phyloP scores from a whole-genome alignment of 2,888 invertebrate species.

The Volucella zonaria region DNA sequence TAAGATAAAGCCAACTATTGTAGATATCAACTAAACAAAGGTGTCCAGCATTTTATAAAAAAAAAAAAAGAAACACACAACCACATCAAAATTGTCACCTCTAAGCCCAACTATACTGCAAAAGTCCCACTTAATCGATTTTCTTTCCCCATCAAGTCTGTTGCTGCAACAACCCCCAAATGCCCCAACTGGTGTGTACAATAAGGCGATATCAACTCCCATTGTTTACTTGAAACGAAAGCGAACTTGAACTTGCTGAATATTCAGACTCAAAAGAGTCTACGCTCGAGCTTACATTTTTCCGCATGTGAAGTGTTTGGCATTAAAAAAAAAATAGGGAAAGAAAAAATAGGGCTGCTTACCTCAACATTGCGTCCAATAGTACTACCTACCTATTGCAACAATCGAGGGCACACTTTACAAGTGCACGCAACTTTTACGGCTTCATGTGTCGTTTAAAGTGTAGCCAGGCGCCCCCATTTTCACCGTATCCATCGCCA shows the following conservation, averaged over 20 bases:
- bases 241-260: slow-evolving; percentile 68
- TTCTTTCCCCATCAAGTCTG: slow-evolving; percentile 29
- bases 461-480: slow-evolving; percentile 20
- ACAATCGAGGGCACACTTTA: slow-evolving; percentile 54
- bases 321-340: not conserved
- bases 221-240: slow-evolving; percentile 3
- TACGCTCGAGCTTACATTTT: slow-evolving; percentile 42
- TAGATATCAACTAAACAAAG: not conserved
- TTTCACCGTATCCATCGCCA: no score
- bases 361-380: not conserved
- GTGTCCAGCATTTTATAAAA: not conserved
- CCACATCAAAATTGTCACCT: not conserved
- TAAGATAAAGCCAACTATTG: no score
- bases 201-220: slow-evolving; percentile 39
- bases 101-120: not conserved
- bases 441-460: slow-evolving; percentile 66
- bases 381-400: not conserved
- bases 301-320: slow-evolving; percentile 49
- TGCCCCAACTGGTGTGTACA: not conserved
- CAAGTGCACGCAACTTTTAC: slow-evolving; percentile 64
- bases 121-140: slow-evolving; percentile 41
- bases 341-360: no score
- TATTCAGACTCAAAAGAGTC: slow-evolving; percentile 14
- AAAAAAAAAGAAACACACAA: not conserved
- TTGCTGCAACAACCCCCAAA: slow-evolving; percentile 32